A percentile compares a stretch with the other conserved stretches of the same genome.
Conservation (phyloP, 2,888 invertebrate species). For the Meta bourneti region DNA sequence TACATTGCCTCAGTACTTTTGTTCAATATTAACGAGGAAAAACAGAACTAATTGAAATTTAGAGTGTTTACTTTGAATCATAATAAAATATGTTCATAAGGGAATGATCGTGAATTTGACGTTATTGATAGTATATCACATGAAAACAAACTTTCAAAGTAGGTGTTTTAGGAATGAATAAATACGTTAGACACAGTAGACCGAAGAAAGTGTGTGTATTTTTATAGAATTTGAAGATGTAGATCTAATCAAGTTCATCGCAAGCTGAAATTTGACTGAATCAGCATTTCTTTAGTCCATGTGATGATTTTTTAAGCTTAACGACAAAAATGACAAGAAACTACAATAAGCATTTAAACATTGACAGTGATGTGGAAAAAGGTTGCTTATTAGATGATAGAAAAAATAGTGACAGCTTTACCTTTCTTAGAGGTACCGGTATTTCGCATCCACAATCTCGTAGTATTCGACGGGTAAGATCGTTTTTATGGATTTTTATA, state of each 20-base stretch:
- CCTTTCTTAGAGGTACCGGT: not conserved
- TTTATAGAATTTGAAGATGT: too few species aligned
- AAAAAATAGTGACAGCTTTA: conserved; percentile 23
- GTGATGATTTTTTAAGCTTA: not conserved
- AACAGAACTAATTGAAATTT: too few species aligned
- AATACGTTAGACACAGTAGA: not conserved
- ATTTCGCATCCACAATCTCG: conserved; percentile 40
- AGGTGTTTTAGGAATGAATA: not conserved
- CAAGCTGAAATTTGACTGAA: too few species aligned
- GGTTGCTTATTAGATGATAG: conserved; percentile 43
- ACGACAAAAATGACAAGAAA: conserved; percentile 49
- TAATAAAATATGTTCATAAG: too few species aligned
- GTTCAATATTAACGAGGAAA: too few species aligned
- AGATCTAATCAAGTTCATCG: too few species aligned
- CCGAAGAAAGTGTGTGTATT: too few species aligned
- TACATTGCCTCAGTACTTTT: too few species aligned
- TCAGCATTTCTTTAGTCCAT: not conserved
- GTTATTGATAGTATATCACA: too few species aligned
- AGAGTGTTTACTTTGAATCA: too few species aligned
- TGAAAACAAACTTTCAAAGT: too few species aligned
- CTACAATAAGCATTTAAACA: conserved; percentile 42
- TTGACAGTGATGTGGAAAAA: conserved; percentile 52
- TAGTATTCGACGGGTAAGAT: conserved; percentile 57
- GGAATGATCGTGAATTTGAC: too few species aligned
- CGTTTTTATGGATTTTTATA: not conserved